Base-by-base conservation (phyloP, 1,140 invertebrate species). In the Drosophila santomea region DNA sequence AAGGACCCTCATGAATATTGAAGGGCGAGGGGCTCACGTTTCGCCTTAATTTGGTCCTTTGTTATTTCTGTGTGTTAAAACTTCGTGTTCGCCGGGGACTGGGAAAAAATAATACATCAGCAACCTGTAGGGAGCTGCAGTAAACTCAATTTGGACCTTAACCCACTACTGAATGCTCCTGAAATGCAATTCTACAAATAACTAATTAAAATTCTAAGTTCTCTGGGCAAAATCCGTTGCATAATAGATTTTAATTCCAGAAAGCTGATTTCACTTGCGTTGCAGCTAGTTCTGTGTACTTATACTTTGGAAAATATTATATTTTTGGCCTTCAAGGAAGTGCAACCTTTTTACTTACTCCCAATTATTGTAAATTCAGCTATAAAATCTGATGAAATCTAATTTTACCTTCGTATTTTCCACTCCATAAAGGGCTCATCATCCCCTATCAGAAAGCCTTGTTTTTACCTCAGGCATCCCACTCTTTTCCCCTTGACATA, bases 1-100 rank as follows among this genome's bases (percentile, higher is more conserved):
- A 25, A 43, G 41, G 41, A 67, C 35, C 48, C 67, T 57, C 64
- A 36, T 71, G 67, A 50, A 69, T 69, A 48, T 57, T 57, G 41
- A 38, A 48, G 50, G 64, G 25, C 63, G 20, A 20, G 25, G 17
- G 15, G 1, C 23, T 20, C 25, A 7, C 15, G 14, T 39, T 57
- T 15, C 35, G 20, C 15, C 25, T 28, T 41, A 67, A 44, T 66
- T 68, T 69, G 25, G 51, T n/a, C 12, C 14, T 71, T 48, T 71
- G 66, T 71, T 69, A 36, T 71, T 50, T 15, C 36, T 48, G 51
- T 23, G 54, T 17, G n/a, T 41, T 36, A 35, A 43, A 48, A 55
- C 28, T 64, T 66, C 38, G n/a, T 35, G 44, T 36, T 51, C 4
- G 15, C 7, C 17, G 61, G 10, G 20, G 23, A 23, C 5, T 7